A percentile compares a stretch with the other conserved stretches of the same genome.
These are phyloP conservation scores for Cyrtorhinus lividipennis DNA, from an alignment of 1,140 invertebrate species.

Conservation along the genomic window DNA sequence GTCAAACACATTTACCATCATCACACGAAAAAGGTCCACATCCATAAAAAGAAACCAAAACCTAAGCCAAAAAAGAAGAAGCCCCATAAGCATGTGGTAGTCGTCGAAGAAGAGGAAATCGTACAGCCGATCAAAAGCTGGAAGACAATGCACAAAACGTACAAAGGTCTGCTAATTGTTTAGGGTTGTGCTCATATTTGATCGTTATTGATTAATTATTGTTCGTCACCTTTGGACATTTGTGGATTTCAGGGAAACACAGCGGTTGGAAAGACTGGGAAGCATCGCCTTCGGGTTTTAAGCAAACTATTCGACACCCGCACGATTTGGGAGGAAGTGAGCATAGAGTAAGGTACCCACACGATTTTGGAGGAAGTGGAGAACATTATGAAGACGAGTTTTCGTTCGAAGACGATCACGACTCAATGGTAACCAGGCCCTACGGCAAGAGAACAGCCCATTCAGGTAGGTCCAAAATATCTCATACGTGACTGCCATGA, in stretches of 20 bases:
- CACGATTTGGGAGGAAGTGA: not conserved
- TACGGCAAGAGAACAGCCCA: no score
- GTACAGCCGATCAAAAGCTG: not conserved
- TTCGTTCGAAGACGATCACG: not conserved
- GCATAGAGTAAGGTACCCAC: no score
- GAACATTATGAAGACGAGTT: not conserved
- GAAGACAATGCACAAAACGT: not conserved
- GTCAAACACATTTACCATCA: constrained; percentile 21
- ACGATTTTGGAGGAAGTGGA: not conserved
- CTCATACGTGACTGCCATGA: no score
- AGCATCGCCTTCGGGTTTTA: not conserved
- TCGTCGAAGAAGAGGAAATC: constrained; percentile 6
- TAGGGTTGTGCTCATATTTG: not conserved
- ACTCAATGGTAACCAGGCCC: not conserved
- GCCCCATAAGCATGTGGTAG: not conserved
- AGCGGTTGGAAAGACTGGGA: not conserved
- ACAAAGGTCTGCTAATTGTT: not conserved
- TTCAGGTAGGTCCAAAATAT: no score
- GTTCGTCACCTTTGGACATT: no score
- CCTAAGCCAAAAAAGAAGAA: constrained; percentile 1
- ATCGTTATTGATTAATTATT: no score
- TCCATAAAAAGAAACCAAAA: constrained; percentile 16
- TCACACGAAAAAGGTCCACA: constrained; percentile 20
- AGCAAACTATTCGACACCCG: not conserved
- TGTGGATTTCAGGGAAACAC: not conserved